Evolutionary conservation across 1,140 invertebrate species (phyloP).

Genomic region (Vanessa atalanta): DNA sequence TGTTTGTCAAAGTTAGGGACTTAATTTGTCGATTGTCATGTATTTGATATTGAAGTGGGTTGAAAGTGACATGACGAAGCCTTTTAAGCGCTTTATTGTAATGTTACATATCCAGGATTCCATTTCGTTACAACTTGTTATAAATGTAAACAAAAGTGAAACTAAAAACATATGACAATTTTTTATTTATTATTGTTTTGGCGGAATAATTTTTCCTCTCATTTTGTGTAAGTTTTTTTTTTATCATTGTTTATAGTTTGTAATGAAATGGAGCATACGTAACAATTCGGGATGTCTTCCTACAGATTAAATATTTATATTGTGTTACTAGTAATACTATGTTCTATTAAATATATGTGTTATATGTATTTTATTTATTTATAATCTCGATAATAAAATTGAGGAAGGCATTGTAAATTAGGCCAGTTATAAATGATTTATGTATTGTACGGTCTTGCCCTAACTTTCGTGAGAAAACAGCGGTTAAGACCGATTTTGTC

Average conservation of each 20-base stretch:
- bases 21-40: not conserved
- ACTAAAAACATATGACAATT: not conserved
- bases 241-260: not conserved
- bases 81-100: not conserved
- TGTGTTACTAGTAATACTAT: constrained; percentile 1
- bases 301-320: constrained; percentile 4
- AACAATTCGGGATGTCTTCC: not conserved
- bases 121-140: not conserved
- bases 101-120: not conserved
- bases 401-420: not conserved
- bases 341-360: not conserved
- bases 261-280: not conserved
- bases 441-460: constrained; percentile 1
- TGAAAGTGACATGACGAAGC: not conserved
- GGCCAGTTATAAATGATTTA: not conserved
- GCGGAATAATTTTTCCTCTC: too few species aligned
- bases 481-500: not conserved
- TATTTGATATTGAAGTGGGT: not conserved
- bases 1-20: too few species aligned
- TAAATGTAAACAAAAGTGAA: not conserved
- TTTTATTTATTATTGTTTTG: too few species aligned
- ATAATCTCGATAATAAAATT: not conserved
- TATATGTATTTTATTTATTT: not conserved
- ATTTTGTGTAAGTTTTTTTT: too few species aligned
- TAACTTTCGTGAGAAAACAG: constrained; percentile 7